Evolutionary conservation across 2,113 vertebrate genomes (phyloP), one percentile per base, ranked within the genome.

Genomic region (Alligator mississippiensis): DNA sequence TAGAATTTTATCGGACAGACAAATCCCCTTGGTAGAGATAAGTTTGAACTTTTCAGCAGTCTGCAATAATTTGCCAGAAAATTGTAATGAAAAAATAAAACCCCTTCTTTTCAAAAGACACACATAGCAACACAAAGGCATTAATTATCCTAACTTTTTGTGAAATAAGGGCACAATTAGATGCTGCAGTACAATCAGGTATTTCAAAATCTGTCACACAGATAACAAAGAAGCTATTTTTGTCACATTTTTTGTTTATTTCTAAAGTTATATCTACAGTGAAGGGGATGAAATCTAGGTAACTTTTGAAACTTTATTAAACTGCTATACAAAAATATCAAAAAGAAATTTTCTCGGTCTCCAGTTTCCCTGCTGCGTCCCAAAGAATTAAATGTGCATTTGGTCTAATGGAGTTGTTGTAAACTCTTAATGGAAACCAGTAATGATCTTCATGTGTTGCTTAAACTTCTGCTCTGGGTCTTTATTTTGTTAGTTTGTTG

Each of bases 81-180:
- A 92, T 91, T 91, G 28, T 89, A 96, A 95, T 62, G 59, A 75
- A 83, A 93, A 95, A 94, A 95, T 95, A 74, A 93, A 94, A 80
- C 61, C 11, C 19, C 77, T 77, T 84, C 4, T 83, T 94, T 94
- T 88, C n/a, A 78, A 70, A 84, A 92, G 84, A 94, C 60, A 82
- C 89, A 85, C 63, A 77, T 2, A 58, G 87, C 94, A 85, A 72
- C 62, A 84, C 63, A 92, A 88, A 95, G 78, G 86, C 96, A 97
- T 93, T 97, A 96, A 96, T 97, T 96, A 95, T 95, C 58, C 92
- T 92, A 95, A 95, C 90, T 90, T 90, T 97, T 83, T 60, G 96
- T 83, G 87, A 92, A 97, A 96, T 97, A 93, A 93, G 68, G 95
- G 64, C 90, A 89, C 57, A 59, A 74, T 82, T 88, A 87, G 68